Conservation (phyloP, 2,113 vertebrate species). For the Romanogobio albipinnatus region DNA sequence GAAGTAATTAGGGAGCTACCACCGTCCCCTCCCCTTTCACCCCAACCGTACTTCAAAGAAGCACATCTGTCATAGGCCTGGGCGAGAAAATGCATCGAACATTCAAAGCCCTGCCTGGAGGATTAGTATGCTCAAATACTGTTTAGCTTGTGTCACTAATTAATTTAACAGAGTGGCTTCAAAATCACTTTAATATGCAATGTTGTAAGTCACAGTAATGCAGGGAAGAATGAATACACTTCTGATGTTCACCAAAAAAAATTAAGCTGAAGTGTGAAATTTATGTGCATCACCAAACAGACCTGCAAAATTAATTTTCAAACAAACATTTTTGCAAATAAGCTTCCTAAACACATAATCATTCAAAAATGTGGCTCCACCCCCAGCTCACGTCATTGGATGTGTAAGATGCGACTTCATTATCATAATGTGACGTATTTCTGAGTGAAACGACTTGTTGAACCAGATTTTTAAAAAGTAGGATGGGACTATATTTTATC, state of each 20-base stretch:
- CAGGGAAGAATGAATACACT: conserved; percentile 14
- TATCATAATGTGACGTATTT: too few species aligned
- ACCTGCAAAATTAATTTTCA: neutral
- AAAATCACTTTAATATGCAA: conserved; percentile 40
- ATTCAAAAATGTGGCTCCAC: too few species aligned
- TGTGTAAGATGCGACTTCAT: too few species aligned
- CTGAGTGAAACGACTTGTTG: too few species aligned
- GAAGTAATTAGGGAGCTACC: conserved; percentile 71
- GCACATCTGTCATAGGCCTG: conserved; percentile 54
- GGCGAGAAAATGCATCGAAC: neutral
- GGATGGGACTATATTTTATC: too few species aligned
- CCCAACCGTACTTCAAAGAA: conserved; percentile 72
- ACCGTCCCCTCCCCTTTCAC: conserved; percentile 53
- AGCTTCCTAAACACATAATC: too few species aligned
- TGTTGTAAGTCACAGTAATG: conserved; percentile 35
- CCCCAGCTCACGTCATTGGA: too few species aligned
- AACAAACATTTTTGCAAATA: neutral
- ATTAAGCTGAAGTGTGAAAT: neutral
- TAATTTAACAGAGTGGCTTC: conserved; percentile 69
- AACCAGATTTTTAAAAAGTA: too few species aligned
- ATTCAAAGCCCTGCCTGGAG: conserved; percentile 67
- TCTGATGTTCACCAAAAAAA: neutral
- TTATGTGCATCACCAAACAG: neutral
- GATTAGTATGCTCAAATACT: conserved; percentile 67
- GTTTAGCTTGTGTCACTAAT: conserved; percentile 73